Conservation (phyloP, 37 sponge, comb jelly and placozoan species). For the Beroe forskalii region DNA sequence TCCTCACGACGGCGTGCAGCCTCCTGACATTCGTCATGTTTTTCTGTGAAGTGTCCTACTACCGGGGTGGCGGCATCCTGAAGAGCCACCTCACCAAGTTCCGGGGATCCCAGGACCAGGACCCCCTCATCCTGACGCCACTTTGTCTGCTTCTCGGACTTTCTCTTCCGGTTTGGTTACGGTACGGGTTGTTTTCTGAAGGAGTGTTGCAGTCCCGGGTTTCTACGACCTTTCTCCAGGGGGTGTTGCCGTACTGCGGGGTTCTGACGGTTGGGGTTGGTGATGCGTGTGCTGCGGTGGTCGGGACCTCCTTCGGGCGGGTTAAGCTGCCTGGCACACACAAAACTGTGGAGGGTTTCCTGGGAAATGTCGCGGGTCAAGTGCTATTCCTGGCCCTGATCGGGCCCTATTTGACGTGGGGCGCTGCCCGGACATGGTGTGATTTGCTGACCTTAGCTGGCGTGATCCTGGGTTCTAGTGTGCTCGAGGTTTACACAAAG, state of each 20-base stretch:
- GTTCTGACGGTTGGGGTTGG: conserved; percentile 60
- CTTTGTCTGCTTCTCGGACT: conserved; percentile 39
- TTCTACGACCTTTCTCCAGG: not conserved
- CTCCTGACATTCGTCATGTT: conserved; percentile 1
- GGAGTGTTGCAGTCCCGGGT: not conserved
- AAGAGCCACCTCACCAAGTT: not conserved
- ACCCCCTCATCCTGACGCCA: conserved; percentile 24
- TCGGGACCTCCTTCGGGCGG: conserved; percentile 9
- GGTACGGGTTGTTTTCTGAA: conserved; percentile 14
- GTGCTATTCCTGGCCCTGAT: conserved; percentile 20
- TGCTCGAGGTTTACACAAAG: conserved; percentile 54
- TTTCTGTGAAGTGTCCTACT: conserved; percentile 31
- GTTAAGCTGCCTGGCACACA: conserved; percentile 39
- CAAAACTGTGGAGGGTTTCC: conserved; percentile 47
- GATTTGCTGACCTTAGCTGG: not conserved
- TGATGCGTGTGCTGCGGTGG: conserved; percentile 52
- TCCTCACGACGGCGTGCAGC: conserved; percentile 21
- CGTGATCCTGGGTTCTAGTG: not conserved
- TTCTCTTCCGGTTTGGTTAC: conserved; percentile 26
- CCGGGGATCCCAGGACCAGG: conserved; percentile 34
- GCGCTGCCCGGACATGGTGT: not conserved
- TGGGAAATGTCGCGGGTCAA: conserved; percentile 18
- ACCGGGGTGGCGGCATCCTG: not conserved
- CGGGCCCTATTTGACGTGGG: conserved; percentile 28
- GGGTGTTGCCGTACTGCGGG: not conserved